Percentiles rank a stretch among this genome's conserved stretches.
Conservation (phyloP, 2,113 vertebrate species). For the Pogonocichla stellata region DNA sequence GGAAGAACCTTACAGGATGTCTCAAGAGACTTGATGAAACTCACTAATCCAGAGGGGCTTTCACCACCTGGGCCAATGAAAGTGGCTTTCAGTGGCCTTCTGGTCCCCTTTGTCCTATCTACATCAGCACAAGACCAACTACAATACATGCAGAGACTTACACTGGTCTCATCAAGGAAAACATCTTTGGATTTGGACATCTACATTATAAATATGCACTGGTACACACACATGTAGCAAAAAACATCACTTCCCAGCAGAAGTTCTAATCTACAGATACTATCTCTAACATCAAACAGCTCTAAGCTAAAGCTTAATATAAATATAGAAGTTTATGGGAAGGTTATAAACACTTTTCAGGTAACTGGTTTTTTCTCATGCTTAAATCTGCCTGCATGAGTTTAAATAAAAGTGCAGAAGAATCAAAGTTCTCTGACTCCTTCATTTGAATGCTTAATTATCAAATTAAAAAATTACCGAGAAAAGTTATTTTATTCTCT, state of each 20-base stretch:
- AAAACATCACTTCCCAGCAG: background rate
- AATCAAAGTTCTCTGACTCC: background rate
- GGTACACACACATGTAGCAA: rapidly evolving
- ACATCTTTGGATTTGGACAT: background rate
- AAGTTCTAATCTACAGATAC: background rate
- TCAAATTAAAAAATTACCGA: background rate
- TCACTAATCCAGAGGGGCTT: background rate
- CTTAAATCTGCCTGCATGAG: background rate
- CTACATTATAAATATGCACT: background rate
- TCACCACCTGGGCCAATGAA: rapidly evolving
- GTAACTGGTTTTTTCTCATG: background rate
- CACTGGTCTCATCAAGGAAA: background rate
- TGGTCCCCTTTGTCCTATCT: background rate
- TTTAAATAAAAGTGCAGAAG: background rate
- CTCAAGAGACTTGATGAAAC: background rate
- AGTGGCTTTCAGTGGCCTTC: background rate
- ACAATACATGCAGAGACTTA: background rate
- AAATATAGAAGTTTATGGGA: background rate
- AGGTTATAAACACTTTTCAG: background rate
- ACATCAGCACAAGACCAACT: background rate
- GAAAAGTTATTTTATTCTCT: background rate
- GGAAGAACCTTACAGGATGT: background rate
- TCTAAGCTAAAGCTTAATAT: background rate
- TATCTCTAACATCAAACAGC: background rate
- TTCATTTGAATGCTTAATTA: background rate